Evolutionary conservation across 1,140 invertebrate genomes (phyloP), one percentile per base, ranked within the genome.

Genomic region (Eupristina koningsbergeri): DNA sequence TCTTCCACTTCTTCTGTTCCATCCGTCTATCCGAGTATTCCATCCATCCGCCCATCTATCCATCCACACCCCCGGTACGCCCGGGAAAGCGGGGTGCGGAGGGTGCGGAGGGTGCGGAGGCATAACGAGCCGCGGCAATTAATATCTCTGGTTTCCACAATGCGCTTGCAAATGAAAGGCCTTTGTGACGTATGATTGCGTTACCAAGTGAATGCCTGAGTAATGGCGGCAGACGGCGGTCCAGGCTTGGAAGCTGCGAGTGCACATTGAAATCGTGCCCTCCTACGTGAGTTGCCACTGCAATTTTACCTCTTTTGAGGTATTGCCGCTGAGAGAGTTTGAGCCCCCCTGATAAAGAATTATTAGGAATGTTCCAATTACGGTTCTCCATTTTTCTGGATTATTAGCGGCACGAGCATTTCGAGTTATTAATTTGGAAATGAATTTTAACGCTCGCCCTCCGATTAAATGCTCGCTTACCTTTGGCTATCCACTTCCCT

Each of bases 141-240:
- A 92, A 92, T 92, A 92, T 92, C 90, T 89, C 87, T 88, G 78
- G 89, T 91, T 92, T 92, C 90, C 91, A 92, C 92, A 92, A 92
- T 92, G 92, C 91, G 91, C 92, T 92, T 92, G 92, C 92, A 92
- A 92, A 92, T 92, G 92, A 92, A 92, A 92, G 92, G 91, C 90
- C 91, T 92, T 92, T 92, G 92, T 92, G 92, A 92, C 92, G 92
- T 92, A 91, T 92, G 92, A 92, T 92, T 92, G 91, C 91, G 91
- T 91, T 92, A 90, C 89, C 91, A 89, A 91, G 91, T 92, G 92
- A 92, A 92, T 92, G 92, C 90, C 90, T 92, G 92, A 92, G 89
- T 92, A 91, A 92, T 92, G 91, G 92, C 88, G 89, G 90, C 87
- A 58, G 53, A 26, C 17, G 3, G 53, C 3, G 53, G 5, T 58